A percentile compares a stretch with the other conserved stretches of the same genome.
phyloP scores from a whole-genome alignment of 2,797 vertebrate genomes.

The Sebastes oblongus region DNA sequence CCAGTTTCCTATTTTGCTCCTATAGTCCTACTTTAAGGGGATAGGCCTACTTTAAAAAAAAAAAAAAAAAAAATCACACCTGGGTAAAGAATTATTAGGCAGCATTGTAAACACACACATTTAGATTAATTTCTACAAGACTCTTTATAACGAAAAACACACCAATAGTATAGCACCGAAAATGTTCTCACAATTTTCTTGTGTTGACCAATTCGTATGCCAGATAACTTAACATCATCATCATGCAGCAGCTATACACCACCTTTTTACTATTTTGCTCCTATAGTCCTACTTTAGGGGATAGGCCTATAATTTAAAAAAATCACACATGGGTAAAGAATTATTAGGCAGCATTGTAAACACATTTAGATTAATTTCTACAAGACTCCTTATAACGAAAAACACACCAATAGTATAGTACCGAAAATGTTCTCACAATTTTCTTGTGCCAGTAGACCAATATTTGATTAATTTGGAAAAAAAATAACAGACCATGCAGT shows the following conservation, averaged over 20 bases:
- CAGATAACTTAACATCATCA: conserved; percentile 88
- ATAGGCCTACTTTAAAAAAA: conserved; percentile 48
- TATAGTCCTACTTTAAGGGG: conserved; percentile 34
- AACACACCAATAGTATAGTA: conserved; percentile 15
- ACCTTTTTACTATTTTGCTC: conserved; percentile 22
- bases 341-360: conserved; percentile 39
- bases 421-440: conserved; percentile 28
- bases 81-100: conserved; percentile 36
- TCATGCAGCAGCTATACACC: conserved; percentile 17
- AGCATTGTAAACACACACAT: conserved; percentile 33
- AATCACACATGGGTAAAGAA: conserved; percentile 36
- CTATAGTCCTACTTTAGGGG: conserved; percentile 34
- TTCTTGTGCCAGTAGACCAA: conserved; percentile 38
- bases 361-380: conserved; percentile 10
- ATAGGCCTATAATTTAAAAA: conserved; percentile 40
- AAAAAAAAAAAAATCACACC: conserved; percentile 30
- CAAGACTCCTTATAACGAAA: conserved; percentile 20
- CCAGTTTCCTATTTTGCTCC: conserved; percentile 21
- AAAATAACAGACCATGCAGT: not conserved
- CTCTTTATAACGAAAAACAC: conserved; percentile 22
- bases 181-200: conserved; percentile 40
- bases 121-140: conserved; percentile 5
- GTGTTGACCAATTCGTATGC: conserved; percentile 16
- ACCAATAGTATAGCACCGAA: conserved; percentile 14
- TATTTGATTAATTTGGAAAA: conserved; percentile 1